Conservation (phyloP, 2,888 invertebrate species). For the Amphiduros pacificus region DNA sequence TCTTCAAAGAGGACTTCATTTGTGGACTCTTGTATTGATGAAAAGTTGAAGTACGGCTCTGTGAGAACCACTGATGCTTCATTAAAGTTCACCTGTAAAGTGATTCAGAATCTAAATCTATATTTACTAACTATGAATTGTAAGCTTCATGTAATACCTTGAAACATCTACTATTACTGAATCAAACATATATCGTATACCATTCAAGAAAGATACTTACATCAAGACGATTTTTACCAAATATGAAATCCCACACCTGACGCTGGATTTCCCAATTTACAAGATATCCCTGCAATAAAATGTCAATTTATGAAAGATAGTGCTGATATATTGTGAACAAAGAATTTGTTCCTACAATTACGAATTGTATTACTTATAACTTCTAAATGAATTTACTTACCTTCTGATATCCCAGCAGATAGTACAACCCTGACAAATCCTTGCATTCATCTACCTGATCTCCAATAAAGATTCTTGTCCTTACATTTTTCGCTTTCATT, state of each 20-base stretch:
- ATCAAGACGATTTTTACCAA: slow-evolving; percentile 83
- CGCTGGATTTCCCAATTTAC: slow-evolving; percentile 96
- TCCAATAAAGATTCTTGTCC: slow-evolving; percentile 89
- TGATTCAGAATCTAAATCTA: too few species aligned
- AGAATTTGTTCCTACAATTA: background rate
- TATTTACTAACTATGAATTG: too few species aligned
- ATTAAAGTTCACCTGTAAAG: slow-evolving; percentile 59
- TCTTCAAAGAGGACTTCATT: slow-evolving; percentile 98
- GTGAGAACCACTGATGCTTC: slow-evolving; percentile 85
- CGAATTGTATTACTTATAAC: background rate
- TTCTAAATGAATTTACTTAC: too few species aligned
- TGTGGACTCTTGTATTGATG: slow-evolving; percentile 88
- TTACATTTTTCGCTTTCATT: slow-evolving; percentile 96
- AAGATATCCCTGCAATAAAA: slow-evolving; percentile 73
- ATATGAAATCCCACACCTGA: slow-evolving; percentile 91
- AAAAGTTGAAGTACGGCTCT: slow-evolving; percentile 92
- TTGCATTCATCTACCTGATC: slow-evolving; percentile 95
- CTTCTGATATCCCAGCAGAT: slow-evolving; percentile 89
- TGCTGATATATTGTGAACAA: too few species aligned
- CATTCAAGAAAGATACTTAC: slow-evolving; percentile 43
- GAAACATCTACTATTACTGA: too few species aligned
- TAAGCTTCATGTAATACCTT: too few species aligned
- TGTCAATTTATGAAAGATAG: background rate
- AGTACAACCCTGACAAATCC: slow-evolving; percentile 92
- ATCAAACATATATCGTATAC: too few species aligned